Evolutionary conservation across 2,113 vertebrate genomes (phyloP).

Genomic region (Larimichthys polyactis): DNA sequence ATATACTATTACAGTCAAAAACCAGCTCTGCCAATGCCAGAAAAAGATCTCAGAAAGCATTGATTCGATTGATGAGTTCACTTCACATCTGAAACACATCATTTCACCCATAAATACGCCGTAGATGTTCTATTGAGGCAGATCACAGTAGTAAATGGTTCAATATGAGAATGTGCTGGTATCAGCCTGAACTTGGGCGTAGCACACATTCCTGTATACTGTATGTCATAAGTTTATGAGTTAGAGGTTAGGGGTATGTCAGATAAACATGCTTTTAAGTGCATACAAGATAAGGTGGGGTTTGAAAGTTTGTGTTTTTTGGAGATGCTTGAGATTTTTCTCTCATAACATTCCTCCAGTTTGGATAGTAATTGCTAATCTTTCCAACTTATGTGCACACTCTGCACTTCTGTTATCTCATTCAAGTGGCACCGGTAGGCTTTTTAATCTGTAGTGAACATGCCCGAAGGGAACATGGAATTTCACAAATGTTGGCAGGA

Average conservation of each 20-base stretch:
- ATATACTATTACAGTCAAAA: neutral
- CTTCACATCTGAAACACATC: conserved; percentile 42
- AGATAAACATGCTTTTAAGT: neutral
- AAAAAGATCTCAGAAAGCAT: conserved; percentile 15
- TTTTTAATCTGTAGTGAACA: neutral
- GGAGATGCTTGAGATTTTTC: neutral
- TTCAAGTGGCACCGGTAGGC: neutral
- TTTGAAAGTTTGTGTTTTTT: neutral
- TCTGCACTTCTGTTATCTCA: neutral
- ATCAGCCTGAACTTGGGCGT: neutral
- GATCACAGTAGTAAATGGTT: neutral
- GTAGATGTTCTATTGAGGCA: neutral
- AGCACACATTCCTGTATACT: neutral
- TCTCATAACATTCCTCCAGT: neutral
- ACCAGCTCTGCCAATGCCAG: neutral
- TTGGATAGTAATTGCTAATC: neutral
- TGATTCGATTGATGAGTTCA: conserved; percentile 11
- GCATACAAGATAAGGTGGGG: neutral
- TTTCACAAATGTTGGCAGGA: neutral
- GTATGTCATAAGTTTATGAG: neutral
- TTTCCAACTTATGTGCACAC: neutral
- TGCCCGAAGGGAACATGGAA: neutral
- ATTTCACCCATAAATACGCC: conserved; percentile 24
- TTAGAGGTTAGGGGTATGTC: neutral
- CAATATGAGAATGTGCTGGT: conserved; percentile 14